Evolutionary conservation across 37 sponge, comb jelly and placozoan species (phyloP), one percentile per base, ranked within the genome.

Genomic region (Diacarnus erythraeanus): DNA sequence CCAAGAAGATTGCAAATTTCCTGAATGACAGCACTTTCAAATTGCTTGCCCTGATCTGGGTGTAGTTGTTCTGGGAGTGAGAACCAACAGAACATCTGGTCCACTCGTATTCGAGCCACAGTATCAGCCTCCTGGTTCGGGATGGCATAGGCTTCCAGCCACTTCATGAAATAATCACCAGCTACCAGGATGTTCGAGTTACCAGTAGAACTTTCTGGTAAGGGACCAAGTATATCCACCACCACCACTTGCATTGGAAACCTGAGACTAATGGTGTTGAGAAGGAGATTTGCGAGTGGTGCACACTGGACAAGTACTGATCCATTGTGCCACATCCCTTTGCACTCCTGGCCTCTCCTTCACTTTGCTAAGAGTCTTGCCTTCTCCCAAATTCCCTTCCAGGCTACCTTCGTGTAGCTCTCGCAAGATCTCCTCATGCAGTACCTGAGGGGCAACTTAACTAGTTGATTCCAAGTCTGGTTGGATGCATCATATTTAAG

Each of bases 111-210:
- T 20, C 72, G n/a, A 10, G 89, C 79, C 30, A 88, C 89, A 23
- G 80, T 77, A 10, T 9, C 38, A 5, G n/a, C n/a, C n/a, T n/a
- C n/a, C n/a, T n/a, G n/a, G n/a, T n/a, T n/a, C n/a, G n/a, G n/a
- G n/a, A n/a, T n/a, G n/a, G n/a, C n/a, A n/a, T n/a, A n/a, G n/a
- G n/a, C n/a, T n/a, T n/a, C n/a, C n/a, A n/a, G n/a, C n/a, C n/a
- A n/a, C n/a, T n/a, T n/a, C n/a, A n/a, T 88, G 56, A 88, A 88
- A 72, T 83, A 78, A 51, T 88, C 89, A 31, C 41, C 63, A 31
- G 69, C 89, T 8, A 88, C 83, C 59, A 88, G 74, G 3, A 77
- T 37, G 44, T 88, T 83, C 9, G 23, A n/a, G 71, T 88, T 88
- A 6, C 83, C 83, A 43, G 63, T 47, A 34, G 77, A 38, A 8